Evolutionary conservation across 2,888 invertebrate genomes (phyloP).

Genomic region (Idaea biselata): DNA sequence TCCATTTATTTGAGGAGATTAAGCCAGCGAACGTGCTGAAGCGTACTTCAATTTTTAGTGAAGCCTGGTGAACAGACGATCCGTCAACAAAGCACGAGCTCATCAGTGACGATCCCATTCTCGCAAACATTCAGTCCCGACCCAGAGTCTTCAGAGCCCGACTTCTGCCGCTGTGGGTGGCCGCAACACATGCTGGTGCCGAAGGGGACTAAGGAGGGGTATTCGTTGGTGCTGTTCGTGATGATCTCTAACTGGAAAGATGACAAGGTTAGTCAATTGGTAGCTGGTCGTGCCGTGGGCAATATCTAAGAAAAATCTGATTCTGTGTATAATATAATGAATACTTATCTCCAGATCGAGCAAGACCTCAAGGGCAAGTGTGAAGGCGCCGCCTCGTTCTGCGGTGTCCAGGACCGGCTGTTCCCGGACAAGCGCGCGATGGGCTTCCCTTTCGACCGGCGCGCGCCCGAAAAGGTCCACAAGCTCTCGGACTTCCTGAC

Average conservation of each 20-base stretch:
- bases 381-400: constrained; percentile 49
- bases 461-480: no score
- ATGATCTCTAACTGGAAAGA: constrained; percentile 88
- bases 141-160: constrained; percentile 79
- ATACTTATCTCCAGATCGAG: no score
- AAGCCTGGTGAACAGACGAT: constrained; percentile 84
- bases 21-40: no score
- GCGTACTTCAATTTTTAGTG: constrained; percentile 63
- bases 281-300: no score
- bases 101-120: constrained; percentile 91
- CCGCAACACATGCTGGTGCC: constrained; percentile 90
- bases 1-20: no score
- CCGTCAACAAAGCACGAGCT: constrained; percentile 83
- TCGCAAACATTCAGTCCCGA: constrained; percentile 89
- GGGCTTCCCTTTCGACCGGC: constrained; percentile 64
- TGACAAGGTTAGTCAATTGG: constrained; percentile 84
- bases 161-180: constrained; percentile 95
- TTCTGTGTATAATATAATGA: no score
- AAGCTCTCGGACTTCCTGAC: no score
- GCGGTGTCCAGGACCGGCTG: constrained; percentile 78
- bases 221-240: constrained; percentile 85
- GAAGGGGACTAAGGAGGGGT: constrained; percentile 85
- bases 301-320: no score
- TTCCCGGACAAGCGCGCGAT: constrained; percentile 81
- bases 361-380: no score